Evolutionary conservation across 2,113 vertebrate species (phyloP).

Genomic region (Hiodon alosoides): DNA sequence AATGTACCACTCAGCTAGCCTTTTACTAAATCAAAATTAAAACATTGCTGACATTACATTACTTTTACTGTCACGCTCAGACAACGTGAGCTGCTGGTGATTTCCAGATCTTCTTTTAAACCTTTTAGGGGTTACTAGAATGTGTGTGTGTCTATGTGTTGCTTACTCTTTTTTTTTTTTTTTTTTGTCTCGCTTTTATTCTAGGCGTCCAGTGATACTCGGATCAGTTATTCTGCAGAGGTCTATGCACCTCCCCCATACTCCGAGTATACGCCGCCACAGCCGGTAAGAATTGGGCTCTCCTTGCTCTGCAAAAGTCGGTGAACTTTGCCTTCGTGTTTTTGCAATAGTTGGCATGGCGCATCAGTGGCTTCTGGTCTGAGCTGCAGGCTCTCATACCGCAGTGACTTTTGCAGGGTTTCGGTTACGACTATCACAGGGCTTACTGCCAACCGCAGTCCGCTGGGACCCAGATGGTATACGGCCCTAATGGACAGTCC

Average conservation of each 20-base stretch:
- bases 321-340: too few species aligned
- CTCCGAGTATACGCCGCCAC: background rate
- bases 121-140: too few species aligned
- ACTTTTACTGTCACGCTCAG: too few species aligned
- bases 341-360: too few species aligned
- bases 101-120: too few species aligned
- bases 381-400: background rate
- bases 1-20: too few species aligned
- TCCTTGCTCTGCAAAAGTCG: background rate
- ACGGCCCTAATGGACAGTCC: background rate
- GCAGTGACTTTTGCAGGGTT: background rate
- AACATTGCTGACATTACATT: too few species aligned
- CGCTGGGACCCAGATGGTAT: background rate
- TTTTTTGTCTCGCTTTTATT: background rate
- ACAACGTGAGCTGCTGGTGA: too few species aligned
- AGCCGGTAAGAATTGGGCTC: background rate
- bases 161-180: too few species aligned
- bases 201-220: background rate
- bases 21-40: too few species aligned
- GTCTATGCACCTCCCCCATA: background rate
- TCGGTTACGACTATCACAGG: background rate
- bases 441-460: background rate
- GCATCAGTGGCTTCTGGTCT: background rate
- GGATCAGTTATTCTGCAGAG: background rate
- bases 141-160: too few species aligned